Percentiles rank a stretch among this genome's conserved stretches.
These are phyloP conservation scores for Panzeria rudis DNA, from an alignment of 2,888 invertebrate genomes.

Conservation along the genomic window DNA sequence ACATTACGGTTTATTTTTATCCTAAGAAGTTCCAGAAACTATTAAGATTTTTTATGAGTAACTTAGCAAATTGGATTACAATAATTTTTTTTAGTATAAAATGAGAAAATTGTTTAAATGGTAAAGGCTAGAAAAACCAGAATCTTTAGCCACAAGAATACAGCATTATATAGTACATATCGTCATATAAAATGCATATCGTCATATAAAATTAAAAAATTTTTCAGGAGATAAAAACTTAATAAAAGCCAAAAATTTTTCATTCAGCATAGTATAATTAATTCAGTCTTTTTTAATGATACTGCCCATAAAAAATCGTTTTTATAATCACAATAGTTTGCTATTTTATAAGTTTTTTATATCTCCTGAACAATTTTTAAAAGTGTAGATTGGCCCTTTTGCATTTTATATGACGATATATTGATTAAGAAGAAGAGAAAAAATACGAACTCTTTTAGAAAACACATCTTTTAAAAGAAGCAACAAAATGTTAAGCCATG, in stretches of 20 bases:
- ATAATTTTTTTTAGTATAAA: conserved; percentile 63
- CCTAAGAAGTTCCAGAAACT: background rate
- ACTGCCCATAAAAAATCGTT: no score
- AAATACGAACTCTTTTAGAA: conserved; percentile 23
- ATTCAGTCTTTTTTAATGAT: no score
- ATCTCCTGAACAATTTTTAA: no score
- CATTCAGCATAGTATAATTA: no score
- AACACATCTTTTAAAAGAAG: conserved; percentile 25
- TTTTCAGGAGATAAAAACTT: no score
- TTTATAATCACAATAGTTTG: no score
- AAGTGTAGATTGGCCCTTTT: no score
- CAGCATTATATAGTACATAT: background rate
- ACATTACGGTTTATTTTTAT: no score
- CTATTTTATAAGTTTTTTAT: no score
- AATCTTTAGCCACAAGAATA: conserved; percentile 57
- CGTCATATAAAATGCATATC: no score
- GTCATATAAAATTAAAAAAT: no score
- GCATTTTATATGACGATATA: background rate
- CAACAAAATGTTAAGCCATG: conserved; percentile 27
- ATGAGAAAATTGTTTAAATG: conserved; percentile 72
- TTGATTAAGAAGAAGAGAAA: conserved; percentile 19
- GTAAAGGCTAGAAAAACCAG: conserved; percentile 73
- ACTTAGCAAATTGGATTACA: conserved; percentile 50
- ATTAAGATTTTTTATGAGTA: conserved; percentile 33
- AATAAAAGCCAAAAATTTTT: no score